phyloP scores from a whole-genome alignment of 2,888 invertebrate species.

The Drosophila formosana region DNA sequence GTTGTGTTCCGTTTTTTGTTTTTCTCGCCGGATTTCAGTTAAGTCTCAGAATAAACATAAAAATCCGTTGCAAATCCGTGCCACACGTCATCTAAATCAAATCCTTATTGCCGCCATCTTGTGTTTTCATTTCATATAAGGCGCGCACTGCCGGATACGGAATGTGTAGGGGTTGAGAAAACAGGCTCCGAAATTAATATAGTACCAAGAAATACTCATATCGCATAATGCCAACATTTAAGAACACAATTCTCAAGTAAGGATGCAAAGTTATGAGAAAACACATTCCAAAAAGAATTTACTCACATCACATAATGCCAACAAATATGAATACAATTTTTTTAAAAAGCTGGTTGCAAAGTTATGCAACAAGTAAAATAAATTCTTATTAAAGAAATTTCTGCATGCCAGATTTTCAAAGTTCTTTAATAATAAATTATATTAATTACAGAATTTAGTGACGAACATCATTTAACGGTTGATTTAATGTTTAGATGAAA shows the following conservation, averaged over 20 bases:
- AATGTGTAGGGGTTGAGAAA: neutral
- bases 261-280: neutral
- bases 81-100: slow-evolving; percentile 59
- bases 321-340: too few relatives aligned
- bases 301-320: too few relatives aligned
- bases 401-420: too few relatives aligned
- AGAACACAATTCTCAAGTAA: neutral
- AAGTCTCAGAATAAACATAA: slow-evolving; percentile 70
- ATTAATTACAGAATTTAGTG: too few relatives aligned
- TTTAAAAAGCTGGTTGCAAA: too few relatives aligned
- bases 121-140: slow-evolving; percentile 10
- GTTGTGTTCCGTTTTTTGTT: slow-evolving; percentile 8
- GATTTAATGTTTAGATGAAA: too few relatives aligned
- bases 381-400: too few relatives aligned
- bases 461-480: too few relatives aligned
- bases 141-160: neutral
- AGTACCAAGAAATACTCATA: neutral
- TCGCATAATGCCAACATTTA: neutral
- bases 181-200: slow-evolving; percentile 2
- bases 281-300: too few relatives aligned
- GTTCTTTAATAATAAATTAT: too few relatives aligned
- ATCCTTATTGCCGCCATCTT: slow-evolving; percentile 46
- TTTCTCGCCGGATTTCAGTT: slow-evolving; percentile 28
- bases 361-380: too few relatives aligned
- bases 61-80: slow-evolving; percentile 54